phyloP scores from a whole-genome alignment of 53 echinoderm and acorn worm genomes.

The Zoroaster sp. region DNA sequence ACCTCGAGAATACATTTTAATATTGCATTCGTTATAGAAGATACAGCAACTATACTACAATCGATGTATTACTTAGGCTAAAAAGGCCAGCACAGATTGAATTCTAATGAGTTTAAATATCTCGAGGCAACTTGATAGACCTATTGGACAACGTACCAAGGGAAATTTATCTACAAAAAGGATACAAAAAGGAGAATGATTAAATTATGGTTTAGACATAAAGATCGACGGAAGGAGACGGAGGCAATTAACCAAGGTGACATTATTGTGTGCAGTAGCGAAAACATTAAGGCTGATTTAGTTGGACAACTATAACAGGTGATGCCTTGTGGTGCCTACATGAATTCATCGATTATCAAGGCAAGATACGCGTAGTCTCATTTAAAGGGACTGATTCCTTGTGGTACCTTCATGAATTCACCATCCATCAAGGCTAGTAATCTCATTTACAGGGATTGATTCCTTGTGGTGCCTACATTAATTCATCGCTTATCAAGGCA shows the following conservation, averaged over 20 bases:
- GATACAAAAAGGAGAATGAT: neutral
- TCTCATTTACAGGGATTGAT: too few species aligned
- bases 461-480: too few species aligned
- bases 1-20: neutral
- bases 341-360: neutral
- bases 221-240: conserved; percentile 9
- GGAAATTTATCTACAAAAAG: neutral
- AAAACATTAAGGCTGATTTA: neutral
- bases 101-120: neutral
- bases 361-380: neutral
- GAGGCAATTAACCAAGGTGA: neutral
- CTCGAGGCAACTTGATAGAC: neutral
- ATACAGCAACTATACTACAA: neutral
- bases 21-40: neutral
- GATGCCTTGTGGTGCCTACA: conserved; percentile 11
- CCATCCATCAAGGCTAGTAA: too few species aligned
- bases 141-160: neutral
- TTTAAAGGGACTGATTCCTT: neutral
- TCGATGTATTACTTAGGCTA: neutral
- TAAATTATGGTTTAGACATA: neutral
- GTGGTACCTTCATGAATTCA: too few species aligned
- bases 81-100: neutral
- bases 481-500: too few species aligned
- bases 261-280: neutral
- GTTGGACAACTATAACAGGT: neutral